Percentiles rank a stretch among this genome's conserved stretches.
These are phyloP conservation scores for Pseudorectes ferrugineus DNA, from an alignment of 2,113 vertebrate genomes.

Conservation along the genomic window DNA sequence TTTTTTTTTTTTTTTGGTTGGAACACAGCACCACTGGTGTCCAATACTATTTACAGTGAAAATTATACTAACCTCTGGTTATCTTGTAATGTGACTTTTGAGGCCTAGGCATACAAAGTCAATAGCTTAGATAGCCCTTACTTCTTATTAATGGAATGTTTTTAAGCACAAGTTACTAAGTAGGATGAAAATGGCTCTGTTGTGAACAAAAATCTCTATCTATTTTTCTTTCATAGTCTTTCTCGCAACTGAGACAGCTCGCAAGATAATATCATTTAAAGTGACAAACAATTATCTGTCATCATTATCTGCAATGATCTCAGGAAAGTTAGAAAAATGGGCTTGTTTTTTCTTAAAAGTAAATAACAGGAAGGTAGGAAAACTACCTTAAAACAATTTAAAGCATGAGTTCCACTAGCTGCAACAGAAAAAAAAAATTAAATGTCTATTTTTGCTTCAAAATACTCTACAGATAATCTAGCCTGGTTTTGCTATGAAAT, in stretches of 20 bases:
- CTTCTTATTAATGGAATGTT: not conserved
- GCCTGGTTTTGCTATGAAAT: not conserved
- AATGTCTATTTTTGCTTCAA: not conserved
- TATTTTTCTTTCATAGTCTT: not conserved
- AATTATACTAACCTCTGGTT: not conserved
- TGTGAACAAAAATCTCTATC: not conserved
- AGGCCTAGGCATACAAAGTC: not conserved
- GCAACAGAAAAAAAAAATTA: not conserved
- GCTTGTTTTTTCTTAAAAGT: not conserved
- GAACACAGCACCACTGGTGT: not conserved
- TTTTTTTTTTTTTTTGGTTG: not conserved
- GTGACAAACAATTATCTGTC: constrained; percentile 34
- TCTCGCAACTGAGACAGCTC: not conserved
- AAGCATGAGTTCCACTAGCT: not conserved
- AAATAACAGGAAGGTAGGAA: not conserved
- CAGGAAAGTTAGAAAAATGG: constrained; percentile 16
- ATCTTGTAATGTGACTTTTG: not conserved
- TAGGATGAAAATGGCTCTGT: not conserved
- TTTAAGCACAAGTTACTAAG: not conserved
- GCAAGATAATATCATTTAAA: constrained; percentile 41
- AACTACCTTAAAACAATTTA: constrained; percentile 9
- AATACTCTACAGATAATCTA: not conserved
- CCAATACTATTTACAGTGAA: not conserved
- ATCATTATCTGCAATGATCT: constrained; percentile 24
- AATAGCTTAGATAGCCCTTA: not conserved